Percentiles rank a stretch among this genome's conserved stretches.
phyloP scores from a whole-genome alignment of 2,797 vertebrate species.

The Lutjanus campechanus region DNA sequence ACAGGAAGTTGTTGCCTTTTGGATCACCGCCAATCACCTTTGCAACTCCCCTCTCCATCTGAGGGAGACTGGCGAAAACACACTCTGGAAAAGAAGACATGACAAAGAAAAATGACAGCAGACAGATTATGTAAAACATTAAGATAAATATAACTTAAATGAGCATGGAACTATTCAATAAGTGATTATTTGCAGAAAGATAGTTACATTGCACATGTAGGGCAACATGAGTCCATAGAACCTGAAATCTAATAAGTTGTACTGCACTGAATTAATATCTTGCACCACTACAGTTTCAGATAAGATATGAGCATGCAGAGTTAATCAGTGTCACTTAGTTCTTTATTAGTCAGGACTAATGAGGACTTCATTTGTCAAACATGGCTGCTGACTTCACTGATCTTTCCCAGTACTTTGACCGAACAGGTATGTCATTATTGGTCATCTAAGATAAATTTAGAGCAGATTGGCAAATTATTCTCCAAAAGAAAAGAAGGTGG shows the following conservation, averaged over 20 bases:
- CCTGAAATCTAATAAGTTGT: neutral
- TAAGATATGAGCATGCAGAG: neutral
- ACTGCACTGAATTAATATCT: neutral
- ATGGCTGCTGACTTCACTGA: neutral
- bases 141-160: neutral
- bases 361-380: neutral
- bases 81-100: constrained; percentile 83
- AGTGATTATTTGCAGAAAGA: neutral
- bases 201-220: neutral
- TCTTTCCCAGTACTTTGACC: neutral
- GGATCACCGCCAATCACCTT: constrained; percentile 96
- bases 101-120: neutral
- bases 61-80: constrained; percentile 96
- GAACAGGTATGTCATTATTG: neutral
- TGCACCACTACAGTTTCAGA: neutral
- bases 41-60: constrained; percentile 94
- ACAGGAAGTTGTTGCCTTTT: constrained; percentile 95
- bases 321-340: neutral
- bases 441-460: neutral
- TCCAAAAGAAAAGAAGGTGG: neutral
- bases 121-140: neutral
- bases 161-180: neutral
- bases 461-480: neutral
- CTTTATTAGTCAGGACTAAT: neutral
- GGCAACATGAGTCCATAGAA: neutral